Evolutionary conservation across 2,113 vertebrate species (phyloP).

Genomic region (Otocyon megalotis): DNA sequence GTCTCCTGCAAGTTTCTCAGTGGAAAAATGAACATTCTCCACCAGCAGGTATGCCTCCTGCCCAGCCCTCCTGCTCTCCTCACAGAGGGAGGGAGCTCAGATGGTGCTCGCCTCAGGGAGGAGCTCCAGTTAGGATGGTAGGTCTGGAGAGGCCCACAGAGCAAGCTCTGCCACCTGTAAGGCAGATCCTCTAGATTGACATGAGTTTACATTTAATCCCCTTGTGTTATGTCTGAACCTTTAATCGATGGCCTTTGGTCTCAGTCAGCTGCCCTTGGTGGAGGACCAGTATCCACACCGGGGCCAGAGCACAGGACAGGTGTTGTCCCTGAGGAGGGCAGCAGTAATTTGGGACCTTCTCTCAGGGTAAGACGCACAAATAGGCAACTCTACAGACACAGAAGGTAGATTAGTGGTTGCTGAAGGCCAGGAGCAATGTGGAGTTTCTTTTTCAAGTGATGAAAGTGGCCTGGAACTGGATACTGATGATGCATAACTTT

Average conservation of each 20-base stretch:
- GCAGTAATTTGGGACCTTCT: neutral
- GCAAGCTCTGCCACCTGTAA: neutral
- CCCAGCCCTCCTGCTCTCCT: fast-evolving
- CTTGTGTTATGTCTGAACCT: neutral
- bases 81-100: neutral
- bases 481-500: neutral
- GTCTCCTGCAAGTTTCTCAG: neutral
- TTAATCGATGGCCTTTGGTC: neutral
- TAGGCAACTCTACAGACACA: neutral
- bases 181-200: neutral
- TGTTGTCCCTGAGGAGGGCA: neutral
- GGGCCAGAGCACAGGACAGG: neutral
- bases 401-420: neutral
- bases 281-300: neutral
- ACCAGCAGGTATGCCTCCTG: slow-evolving; percentile 24
- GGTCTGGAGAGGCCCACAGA: neutral
- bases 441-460: neutral
- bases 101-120: neutral
- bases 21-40: neutral
- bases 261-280: neutral
- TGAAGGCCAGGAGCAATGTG: neutral
- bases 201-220: neutral
- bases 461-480: slow-evolving; percentile 13
- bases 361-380: neutral
- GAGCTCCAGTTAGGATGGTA: neutral